A percentile compares a stretch with the other conserved stretches of the same genome.
Conservation (phyloP, 2,113 vertebrate species). For the Gila orcuttii region DNA sequence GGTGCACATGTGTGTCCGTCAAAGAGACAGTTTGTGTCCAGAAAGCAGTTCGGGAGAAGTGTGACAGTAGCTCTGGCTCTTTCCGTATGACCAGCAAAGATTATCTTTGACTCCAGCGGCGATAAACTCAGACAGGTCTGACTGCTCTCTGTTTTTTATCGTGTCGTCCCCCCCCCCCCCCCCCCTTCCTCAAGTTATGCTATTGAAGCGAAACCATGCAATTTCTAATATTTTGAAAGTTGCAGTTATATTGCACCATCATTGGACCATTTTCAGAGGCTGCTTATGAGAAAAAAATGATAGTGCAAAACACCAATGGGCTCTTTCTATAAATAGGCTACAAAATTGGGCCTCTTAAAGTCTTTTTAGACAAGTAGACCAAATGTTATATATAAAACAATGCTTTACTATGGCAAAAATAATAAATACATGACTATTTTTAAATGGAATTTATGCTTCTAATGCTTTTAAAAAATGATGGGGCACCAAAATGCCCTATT, state of each 20-base stretch:
- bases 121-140: slow-evolving; percentile 32
- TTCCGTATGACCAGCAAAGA: neutral
- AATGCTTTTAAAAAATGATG: neutral
- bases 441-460: too few relatives aligned
- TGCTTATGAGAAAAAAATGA: neutral
- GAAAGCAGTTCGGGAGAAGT: slow-evolving; percentile 17
- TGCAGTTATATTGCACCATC: slow-evolving; percentile 33
- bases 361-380: neutral
- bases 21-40: slow-evolving; percentile 27
- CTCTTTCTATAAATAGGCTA: neutral
- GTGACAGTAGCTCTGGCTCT: slow-evolving; percentile 31
- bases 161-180: neutral
- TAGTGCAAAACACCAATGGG: neutral
- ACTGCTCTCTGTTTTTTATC: slow-evolving; percentile 7
- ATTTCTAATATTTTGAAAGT: slow-evolving; percentile 39
- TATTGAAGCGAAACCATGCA: slow-evolving; percentile 11
- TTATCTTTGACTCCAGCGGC: slow-evolving; percentile 27
- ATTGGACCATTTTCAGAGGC: neutral
- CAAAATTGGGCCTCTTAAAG: neutral
- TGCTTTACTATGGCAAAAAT: too few relatives aligned
- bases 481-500: neutral
- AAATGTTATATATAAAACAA: too few relatives aligned
- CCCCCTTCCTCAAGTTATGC: neutral
- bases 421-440: too few relatives aligned
- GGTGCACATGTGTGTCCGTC: slow-evolving; percentile 9